Evolutionary conservation across 2,888 invertebrate genomes (phyloP).

Genomic region (Rhorus exstirpatorius): DNA sequence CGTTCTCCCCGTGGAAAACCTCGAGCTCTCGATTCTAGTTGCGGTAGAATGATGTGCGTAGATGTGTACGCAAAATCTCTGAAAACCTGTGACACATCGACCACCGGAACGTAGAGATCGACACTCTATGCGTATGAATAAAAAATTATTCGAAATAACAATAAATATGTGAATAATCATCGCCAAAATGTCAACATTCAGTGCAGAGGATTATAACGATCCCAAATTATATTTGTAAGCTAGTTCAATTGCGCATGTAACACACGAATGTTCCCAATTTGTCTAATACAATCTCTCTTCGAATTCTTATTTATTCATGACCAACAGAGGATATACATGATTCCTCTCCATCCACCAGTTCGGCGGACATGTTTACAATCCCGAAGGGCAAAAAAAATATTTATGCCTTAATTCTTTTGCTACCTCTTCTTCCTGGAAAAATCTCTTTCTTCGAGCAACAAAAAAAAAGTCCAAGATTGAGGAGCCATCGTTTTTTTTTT

Average conservation of each 20-base stretch:
- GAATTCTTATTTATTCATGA: not conserved
- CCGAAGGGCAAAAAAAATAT: not conserved
- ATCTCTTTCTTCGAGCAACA: conserved; percentile 30
- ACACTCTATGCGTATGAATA: not conserved
- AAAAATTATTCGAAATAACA: not conserved
- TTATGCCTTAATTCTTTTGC: conserved; percentile 14
- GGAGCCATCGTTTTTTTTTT: conserved; percentile 5
- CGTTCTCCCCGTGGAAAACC: conserved; percentile 43
- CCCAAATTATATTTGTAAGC: not conserved
- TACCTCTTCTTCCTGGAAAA: conserved; percentile 30
- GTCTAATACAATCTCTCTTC: not conserved
- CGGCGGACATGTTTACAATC: not conserved
- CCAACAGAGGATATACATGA: not conserved
- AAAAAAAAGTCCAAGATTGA: conserved; percentile 23
- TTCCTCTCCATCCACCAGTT: not conserved
- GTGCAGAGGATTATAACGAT: not conserved
- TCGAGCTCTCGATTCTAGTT: conserved; percentile 54
- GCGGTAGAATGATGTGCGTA: conserved; percentile 13
- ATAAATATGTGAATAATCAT: not conserved
- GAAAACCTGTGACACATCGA: not conserved
- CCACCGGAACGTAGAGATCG: conserved; percentile 1
- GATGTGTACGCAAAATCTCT: not conserved
- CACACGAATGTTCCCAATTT: too few relatives aligned
- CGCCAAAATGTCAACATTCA: not conserved
- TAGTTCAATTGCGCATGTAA: too few relatives aligned